Evolutionary conservation across 2,888 invertebrate species (phyloP).

Genomic region (Strigamia crassipes): DNA sequence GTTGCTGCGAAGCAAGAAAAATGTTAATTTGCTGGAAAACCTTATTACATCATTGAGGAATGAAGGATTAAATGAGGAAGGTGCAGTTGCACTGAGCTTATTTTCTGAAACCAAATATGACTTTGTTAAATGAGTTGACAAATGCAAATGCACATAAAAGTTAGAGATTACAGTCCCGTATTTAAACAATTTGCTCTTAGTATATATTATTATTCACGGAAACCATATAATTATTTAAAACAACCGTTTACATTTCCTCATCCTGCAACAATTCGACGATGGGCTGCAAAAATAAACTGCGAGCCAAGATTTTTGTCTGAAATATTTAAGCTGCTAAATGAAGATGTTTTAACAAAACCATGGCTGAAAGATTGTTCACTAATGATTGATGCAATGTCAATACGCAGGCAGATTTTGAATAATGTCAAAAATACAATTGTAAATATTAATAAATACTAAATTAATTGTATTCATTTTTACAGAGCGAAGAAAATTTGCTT

Average conservation of each 20-base stretch:
- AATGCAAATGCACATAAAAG: neutral
- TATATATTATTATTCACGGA: conserved; percentile 5
- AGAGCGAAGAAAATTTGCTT: too few relatives aligned
- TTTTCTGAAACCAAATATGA: neutral
- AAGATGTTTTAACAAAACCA: neutral
- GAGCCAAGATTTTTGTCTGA: neutral
- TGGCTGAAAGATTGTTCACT: neutral
- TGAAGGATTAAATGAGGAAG: neutral
- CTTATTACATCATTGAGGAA: neutral
- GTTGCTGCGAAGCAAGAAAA: too few relatives aligned
- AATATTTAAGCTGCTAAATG: neutral
- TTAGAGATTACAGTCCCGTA: neutral
- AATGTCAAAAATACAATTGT: neutral
- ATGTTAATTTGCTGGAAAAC: too few relatives aligned
- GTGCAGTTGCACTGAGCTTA: neutral
- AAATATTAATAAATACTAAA: too few relatives aligned
- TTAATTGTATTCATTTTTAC: too few relatives aligned
- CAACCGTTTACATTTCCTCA: too few relatives aligned
- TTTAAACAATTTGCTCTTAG: neutral
- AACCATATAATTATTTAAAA: conserved; percentile 15
- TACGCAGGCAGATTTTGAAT: neutral
- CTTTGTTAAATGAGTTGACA: neutral
- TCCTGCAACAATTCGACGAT: neutral
- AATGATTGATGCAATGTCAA: conserved; percentile 9
- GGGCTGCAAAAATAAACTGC: neutral